Base-by-base conservation (phyloP, 2,113 vertebrate species). In the Pterocles burchelli region DNA sequence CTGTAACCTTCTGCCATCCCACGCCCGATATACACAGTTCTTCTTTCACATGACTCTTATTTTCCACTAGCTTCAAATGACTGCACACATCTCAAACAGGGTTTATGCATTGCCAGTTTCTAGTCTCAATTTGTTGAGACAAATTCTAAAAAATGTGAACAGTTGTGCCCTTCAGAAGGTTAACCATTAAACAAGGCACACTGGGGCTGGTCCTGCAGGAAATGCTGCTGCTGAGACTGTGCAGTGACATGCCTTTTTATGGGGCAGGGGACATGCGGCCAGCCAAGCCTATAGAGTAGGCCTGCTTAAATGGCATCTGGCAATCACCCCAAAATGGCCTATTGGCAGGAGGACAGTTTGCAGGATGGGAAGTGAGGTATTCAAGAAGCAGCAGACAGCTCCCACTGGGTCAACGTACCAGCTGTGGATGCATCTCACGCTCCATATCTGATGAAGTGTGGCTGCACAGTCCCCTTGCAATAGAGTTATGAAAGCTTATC, bases 241-340 rank as follows among this genome's bases (percentile, higher is more conserved):
- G 66, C n/a, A 6, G 0, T 38, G 62, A 29, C 0, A 0, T 61
- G 31, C n/a, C 55, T 3, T 0, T 76, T 33, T 51, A 25, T 28
- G 74, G 66, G 66, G 68, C 65, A 55, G 51, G 58, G 46, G 55
- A 21, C 1, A 0, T 26, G 49, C 79, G 36, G 28, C 49, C 74
- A 89, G 45, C 24, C 65, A 85, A 52, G 20, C 26, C 28, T 25
- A 13, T 11, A 58, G 26, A 85, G 51, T 67, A 66, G 41, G 10
- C 57, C 73, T 75, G 26, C 79, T 87, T 67, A 82, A 85, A 41
- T 9, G 7, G 65, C 70, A 76, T 46, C 71, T 93, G 88, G 74
- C 71, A 83, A 52, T 45, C 88, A 49, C 45, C 46, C 46, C 75
- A 51, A 11, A 73, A 34, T 15, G 28, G 31, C 55, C 79, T 59